Conservation (phyloP, 2,113 vertebrate species). For the Lanius collurio region DNA sequence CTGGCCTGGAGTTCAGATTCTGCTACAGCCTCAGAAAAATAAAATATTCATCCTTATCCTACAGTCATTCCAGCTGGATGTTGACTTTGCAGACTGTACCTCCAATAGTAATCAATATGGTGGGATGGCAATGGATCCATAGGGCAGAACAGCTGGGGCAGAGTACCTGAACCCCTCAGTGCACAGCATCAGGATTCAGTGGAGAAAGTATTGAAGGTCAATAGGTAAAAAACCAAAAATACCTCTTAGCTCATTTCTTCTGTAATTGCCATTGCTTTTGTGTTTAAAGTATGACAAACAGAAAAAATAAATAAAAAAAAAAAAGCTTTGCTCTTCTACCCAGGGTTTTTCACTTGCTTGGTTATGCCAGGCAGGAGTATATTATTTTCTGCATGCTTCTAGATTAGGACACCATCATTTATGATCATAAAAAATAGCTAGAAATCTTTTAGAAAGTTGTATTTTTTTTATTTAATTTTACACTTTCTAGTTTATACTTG, state of each 20-base stretch:
- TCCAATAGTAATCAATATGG: neutral
- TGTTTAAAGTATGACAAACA: neutral
- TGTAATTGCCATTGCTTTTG: neutral
- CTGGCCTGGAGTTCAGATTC: neutral
- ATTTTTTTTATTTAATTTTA: neutral
- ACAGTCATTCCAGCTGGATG: neutral
- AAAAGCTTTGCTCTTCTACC: neutral
- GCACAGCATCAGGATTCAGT: accelerated
- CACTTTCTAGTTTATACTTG: neutral
- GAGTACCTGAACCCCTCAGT: neutral
- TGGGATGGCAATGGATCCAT: neutral
- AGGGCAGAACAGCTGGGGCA: neutral
- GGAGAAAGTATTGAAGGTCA: neutral
- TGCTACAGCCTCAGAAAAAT: neutral
- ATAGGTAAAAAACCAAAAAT: neutral
- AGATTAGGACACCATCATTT: neutral
- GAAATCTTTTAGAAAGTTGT: neutral
- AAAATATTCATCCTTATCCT: neutral
- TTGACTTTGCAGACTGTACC: neutral
- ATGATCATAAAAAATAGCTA: neutral
- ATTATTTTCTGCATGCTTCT: neutral
- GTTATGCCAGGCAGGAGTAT: neutral
- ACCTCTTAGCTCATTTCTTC: neutral
- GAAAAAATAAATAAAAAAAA: neutral
- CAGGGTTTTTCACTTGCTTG: neutral